Conservation (phyloP, 2,888 invertebrate species). For the Tineola bisselliella region DNA sequence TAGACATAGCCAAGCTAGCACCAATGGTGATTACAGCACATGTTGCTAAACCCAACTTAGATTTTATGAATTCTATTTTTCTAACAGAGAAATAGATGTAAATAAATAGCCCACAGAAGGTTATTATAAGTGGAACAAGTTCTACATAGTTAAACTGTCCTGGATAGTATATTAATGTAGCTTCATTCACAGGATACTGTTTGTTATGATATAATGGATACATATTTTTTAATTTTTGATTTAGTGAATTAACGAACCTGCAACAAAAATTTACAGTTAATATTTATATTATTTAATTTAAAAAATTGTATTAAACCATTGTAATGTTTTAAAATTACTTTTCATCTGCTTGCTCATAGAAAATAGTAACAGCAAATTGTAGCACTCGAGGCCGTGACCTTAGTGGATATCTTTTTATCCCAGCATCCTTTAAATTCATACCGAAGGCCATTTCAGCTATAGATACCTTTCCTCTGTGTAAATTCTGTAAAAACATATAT, state of each 20-base stretch:
- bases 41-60: slow-evolving; percentile 86
- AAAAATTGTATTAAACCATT: not conserved
- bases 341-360: slow-evolving; percentile 81
- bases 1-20: slow-evolving; percentile 90
- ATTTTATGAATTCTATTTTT: slow-evolving; percentile 93
- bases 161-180: slow-evolving; percentile 82
- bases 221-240: slow-evolving; percentile 71
- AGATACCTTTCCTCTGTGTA: slow-evolving; percentile 85
- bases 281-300: slow-evolving; percentile 9
- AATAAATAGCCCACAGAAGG: slow-evolving; percentile 86
- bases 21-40: slow-evolving; percentile 89
- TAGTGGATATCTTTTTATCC: slow-evolving; percentile 88
- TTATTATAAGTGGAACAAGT: slow-evolving; percentile 83
- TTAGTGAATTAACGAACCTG: slow-evolving; percentile 81
- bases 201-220: slow-evolving; percentile 77
- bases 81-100: slow-evolving; percentile 96
- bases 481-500: slow-evolving; percentile 72
- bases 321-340: slow-evolving; percentile 52
- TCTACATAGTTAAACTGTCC: slow-evolving; percentile 87
- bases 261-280: slow-evolving; percentile 32
- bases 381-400: slow-evolving; percentile 85
- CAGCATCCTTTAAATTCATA: slow-evolving; percentile 88
- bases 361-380: slow-evolving; percentile 90
- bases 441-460: slow-evolving; percentile 92
- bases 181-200: slow-evolving; percentile 51